Conservation (phyloP, 2,888 invertebrate species). For the Malachius bipustulatus region DNA sequence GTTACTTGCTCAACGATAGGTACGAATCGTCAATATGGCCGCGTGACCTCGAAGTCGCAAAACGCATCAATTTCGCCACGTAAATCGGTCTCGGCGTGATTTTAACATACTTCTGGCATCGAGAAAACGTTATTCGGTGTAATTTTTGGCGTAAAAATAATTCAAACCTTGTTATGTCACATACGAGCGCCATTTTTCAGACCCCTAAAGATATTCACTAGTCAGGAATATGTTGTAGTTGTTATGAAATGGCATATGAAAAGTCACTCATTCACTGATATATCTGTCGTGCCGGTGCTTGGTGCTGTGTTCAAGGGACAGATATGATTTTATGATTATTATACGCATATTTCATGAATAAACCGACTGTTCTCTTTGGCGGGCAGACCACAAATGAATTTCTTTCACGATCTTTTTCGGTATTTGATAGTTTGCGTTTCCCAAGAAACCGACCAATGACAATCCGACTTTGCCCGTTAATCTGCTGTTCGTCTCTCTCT, state of each 20-base stretch:
- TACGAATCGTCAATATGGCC: no score
- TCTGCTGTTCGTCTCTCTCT: no score
- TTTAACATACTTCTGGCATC: constrained; percentile 34
- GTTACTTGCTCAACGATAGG: no score
- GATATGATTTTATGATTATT: constrained; percentile 33
- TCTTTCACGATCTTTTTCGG: constrained; percentile 16
- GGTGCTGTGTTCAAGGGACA: constrained; percentile 35
- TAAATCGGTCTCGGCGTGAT: constrained; percentile 26
- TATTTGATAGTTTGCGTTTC: constrained; percentile 10
- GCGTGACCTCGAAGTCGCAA: no score
- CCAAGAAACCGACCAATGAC: constrained; percentile 10
- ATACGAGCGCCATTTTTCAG: constrained; percentile 38
- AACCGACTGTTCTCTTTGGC: constrained; percentile 39
- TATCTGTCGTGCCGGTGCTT: constrained; percentile 37
- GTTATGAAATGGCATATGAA: constrained; percentile 37
- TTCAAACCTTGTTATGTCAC: constrained; percentile 39
- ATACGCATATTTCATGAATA: constrained; percentile 35
- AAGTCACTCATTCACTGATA: constrained; percentile 38
- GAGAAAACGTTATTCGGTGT: constrained; percentile 27
- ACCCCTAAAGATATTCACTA: constrained; percentile 38
- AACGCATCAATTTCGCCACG: no score
- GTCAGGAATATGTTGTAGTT: constrained; percentile 30
- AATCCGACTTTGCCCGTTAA: no score
- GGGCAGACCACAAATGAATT: constrained; percentile 39
- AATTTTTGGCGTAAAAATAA: constrained; percentile 36